Conservation (phyloP, 2,113 vertebrate species). For the Carassius carassius region DNA sequence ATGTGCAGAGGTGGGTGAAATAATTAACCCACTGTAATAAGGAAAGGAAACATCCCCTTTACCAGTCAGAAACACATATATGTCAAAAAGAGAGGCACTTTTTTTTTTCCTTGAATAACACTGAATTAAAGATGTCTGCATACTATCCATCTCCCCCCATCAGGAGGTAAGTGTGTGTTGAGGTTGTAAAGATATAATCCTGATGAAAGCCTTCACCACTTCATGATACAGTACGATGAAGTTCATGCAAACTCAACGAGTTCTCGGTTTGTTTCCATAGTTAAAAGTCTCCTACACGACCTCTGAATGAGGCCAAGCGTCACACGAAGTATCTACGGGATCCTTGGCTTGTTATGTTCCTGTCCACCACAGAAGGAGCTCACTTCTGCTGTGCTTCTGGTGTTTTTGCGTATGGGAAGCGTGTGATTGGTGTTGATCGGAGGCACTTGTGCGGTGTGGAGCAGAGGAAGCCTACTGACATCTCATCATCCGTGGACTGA, state of each 20-base stretch:
- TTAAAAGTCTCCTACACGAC: constrained; percentile 23
- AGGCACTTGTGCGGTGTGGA: constrained; percentile 59
- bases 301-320: not conserved
- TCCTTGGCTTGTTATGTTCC: constrained; percentile 39
- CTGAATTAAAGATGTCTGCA: constrained; percentile 56
- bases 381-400: not conserved
- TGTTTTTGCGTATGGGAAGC: constrained; percentile 42
- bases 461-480: not conserved
- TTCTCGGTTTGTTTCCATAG: not conserved
- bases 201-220: constrained; percentile 15
- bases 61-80: constrained; percentile 51
- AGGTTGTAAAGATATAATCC: constrained; percentile 35
- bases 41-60: constrained; percentile 33
- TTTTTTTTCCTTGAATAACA: constrained; percentile 44
- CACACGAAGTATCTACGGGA: constrained; percentile 32
- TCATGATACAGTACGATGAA: constrained; percentile 34
- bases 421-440: constrained; percentile 57
- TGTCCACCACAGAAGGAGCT: not conserved
- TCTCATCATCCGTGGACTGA: not conserved
- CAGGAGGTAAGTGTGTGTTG: constrained; percentile 51
- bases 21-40: constrained; percentile 36
- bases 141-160: constrained; percentile 46
- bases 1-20: constrained; percentile 41
- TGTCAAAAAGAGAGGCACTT: constrained; percentile 62
- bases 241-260: constrained; percentile 42